Conservation (phyloP, 1,140 invertebrate species). For the Chrysomallon squamiferum region DNA sequence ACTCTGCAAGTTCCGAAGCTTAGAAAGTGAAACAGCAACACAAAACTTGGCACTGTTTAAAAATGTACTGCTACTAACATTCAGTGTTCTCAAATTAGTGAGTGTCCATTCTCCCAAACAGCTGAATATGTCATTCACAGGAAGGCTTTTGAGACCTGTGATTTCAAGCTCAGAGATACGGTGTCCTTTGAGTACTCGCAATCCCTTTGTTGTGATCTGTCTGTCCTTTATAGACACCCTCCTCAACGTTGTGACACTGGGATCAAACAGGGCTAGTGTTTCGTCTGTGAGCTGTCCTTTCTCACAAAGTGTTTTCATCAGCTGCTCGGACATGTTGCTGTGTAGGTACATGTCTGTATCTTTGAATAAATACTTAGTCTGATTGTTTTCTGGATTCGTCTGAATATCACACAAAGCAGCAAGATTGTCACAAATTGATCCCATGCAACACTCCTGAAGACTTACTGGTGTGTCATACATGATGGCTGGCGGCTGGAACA, state of each 20-base stretch:
- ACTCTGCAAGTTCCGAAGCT: conserved; percentile 68
- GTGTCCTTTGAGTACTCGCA: conserved; percentile 73
- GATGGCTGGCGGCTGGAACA: conserved; percentile 1
- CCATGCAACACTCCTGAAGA: conserved; percentile 74
- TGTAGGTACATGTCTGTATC: conserved; percentile 74
- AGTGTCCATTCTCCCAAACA: conserved; percentile 78
- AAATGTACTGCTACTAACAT: conserved; percentile 74
- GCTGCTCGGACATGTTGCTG: conserved; percentile 73
- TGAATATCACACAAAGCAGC: conserved; percentile 67
- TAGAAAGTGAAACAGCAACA: conserved; percentile 64
- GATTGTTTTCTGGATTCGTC: conserved; percentile 36
- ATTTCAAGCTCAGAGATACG: conserved; percentile 71
- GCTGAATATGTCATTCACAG: conserved; percentile 73
- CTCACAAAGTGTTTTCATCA: conserved; percentile 71
- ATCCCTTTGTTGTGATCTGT: conserved; percentile 70
- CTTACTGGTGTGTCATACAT: conserved; percentile 58
- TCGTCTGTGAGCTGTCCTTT: conserved; percentile 73
- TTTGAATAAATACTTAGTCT: conserved; percentile 68
- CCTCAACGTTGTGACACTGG: conserved; percentile 71
- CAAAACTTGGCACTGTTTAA: conserved; percentile 66
- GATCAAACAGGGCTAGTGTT: conserved; percentile 73
- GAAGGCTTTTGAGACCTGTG: conserved; percentile 68
- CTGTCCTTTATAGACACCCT: conserved; percentile 63
- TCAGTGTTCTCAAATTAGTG: conserved; percentile 72
- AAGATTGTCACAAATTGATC: conserved; percentile 76